Base-by-base conservation (phyloP, 2,888 invertebrate genomes). In the Deilephila porcellus region DNA sequence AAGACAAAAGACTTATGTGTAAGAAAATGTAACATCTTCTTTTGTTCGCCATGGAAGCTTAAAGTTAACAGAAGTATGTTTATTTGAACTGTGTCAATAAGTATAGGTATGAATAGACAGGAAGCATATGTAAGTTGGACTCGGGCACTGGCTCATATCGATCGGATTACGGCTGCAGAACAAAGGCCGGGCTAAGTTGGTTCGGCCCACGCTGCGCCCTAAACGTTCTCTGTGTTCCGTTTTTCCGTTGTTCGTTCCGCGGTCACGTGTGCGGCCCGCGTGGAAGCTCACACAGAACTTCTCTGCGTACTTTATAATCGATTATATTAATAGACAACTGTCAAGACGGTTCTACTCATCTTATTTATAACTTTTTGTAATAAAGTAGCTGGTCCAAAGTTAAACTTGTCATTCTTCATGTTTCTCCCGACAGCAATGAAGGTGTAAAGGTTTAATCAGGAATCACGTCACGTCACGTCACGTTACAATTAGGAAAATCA, bases 91-190 rank as follows among this genome's bases (percentile, higher is more conserved):
- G 53, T 70, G 53, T 60, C 37, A 45, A 79, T 80, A 80, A 80
- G 72, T 75, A 45, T 79, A 75, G 75, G 80, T 78, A 76, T 75
- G 74, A 76, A 60, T 53, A 76, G 67, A 70, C 73, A 77, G 70
- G 74, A 78, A 79, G 79, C 80, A 80, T 81, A 80, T 83, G 81
- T 80, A 82, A 83, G 74, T 77, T 77, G 76, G 72, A 80, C 73
- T 82, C 77, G 73, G 76, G 81, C 79, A 81, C 83, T 82, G 81
- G 81, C 79, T 81, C 83, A 82, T 90, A 90, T 89, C 84, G 90
- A 90, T 90, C 89, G 89, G 74, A 76, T 80, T 82, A 76, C 77
- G 78, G 76, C 75, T 74, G 79, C 73, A 80, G 87, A 90, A 91
- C 89, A 90, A 90, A 90, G 88, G 83, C 83, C 82, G 79, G 77